phyloP scores from a whole-genome alignment of 2,888 invertebrate species.

The Platypus cylindrus region DNA sequence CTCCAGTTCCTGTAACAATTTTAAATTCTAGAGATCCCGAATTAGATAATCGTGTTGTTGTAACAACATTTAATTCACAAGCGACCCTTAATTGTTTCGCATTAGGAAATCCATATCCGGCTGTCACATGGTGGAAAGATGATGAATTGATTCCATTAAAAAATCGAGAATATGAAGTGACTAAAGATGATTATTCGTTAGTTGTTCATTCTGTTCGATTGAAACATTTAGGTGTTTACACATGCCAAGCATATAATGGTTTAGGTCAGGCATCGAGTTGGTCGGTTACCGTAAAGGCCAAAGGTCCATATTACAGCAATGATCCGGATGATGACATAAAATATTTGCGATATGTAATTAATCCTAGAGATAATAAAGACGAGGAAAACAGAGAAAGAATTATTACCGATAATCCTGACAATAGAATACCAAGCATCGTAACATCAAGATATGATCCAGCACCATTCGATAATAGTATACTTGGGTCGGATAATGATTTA shows the following conservation, averaged over 20 bases:
- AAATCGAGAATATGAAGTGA: slow-evolving; percentile 55
- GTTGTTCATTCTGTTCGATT: slow-evolving; percentile 57
- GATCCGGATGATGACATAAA: slow-evolving; percentile 40
- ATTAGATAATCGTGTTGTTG: slow-evolving; percentile 35
- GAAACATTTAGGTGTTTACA: slow-evolving; percentile 70
- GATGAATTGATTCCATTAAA: slow-evolving; percentile 60
- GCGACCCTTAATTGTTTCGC: slow-evolving; percentile 66
- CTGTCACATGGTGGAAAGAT: slow-evolving; percentile 76
- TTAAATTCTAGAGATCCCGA: slow-evolving; percentile 51
- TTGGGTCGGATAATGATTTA: too few relatives aligned
- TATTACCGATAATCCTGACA: too few relatives aligned
- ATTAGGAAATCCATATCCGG: slow-evolving; percentile 67
- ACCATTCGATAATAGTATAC: too few relatives aligned
- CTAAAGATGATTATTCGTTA: slow-evolving; percentile 60
- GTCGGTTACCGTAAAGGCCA: slow-evolving; percentile 58
- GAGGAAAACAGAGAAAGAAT: too few relatives aligned
- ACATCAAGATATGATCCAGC: too few relatives aligned
- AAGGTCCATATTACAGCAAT: slow-evolving; percentile 51
- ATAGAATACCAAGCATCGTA: too few relatives aligned
- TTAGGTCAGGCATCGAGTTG: slow-evolving; percentile 58
- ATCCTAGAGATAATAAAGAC: slow-evolving; percentile 42
- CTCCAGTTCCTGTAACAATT: slow-evolving; percentile 41
- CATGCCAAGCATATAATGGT: slow-evolving; percentile 83
- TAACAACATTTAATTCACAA: slow-evolving; percentile 59
- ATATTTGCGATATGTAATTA: slow-evolving; percentile 46